Evolutionary conservation across 2,888 invertebrate genomes (phyloP).

Genomic region (Spicauda simplicius): DNA sequence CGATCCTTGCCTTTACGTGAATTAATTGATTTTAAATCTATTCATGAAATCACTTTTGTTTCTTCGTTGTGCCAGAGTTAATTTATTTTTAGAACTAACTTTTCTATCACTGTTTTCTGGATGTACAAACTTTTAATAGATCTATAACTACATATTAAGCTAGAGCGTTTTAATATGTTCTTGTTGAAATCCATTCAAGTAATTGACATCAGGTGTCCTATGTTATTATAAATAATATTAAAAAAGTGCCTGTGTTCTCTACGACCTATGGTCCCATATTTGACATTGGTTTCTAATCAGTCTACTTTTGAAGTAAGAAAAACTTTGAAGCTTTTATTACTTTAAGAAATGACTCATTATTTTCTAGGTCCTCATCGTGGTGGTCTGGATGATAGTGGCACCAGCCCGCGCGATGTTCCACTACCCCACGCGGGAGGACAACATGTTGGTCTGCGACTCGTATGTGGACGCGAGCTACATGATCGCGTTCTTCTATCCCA

Average conservation of each 20-base stretch:
- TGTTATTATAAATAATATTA: no score
- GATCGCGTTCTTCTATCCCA: slow-evolving; percentile 97
- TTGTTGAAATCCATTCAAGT: no score
- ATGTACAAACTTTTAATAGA: no score
- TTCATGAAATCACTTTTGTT: slow-evolving; percentile 10
- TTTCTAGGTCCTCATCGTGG: slow-evolving; percentile 91
- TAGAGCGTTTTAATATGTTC: no score
- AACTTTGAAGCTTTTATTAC: no score
- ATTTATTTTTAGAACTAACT: background rate
- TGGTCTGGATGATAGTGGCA: slow-evolving; percentile 95
- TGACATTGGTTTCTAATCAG: background rate
- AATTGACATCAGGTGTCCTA: no score
- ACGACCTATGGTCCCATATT: background rate
- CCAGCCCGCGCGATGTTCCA: slow-evolving; percentile 96
- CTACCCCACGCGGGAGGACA: slow-evolving; percentile 96
- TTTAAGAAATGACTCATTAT: no score
- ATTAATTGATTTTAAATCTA: slow-evolving; percentile 19
- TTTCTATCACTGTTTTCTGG: no score
- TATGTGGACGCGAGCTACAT: slow-evolving; percentile 97
- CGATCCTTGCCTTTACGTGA: background rate
- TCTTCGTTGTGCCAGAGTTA: background rate
- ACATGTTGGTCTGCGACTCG: slow-evolving; percentile 96
- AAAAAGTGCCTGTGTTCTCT: no score
- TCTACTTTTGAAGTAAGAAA: no score
- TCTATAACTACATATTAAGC: no score